Percentiles rank a stretch among this genome's conserved stretches.
These are phyloP conservation scores for Hemitrygon akajei DNA, from an alignment of 2,797 vertebrate species.

Conservation along the genomic window DNA sequence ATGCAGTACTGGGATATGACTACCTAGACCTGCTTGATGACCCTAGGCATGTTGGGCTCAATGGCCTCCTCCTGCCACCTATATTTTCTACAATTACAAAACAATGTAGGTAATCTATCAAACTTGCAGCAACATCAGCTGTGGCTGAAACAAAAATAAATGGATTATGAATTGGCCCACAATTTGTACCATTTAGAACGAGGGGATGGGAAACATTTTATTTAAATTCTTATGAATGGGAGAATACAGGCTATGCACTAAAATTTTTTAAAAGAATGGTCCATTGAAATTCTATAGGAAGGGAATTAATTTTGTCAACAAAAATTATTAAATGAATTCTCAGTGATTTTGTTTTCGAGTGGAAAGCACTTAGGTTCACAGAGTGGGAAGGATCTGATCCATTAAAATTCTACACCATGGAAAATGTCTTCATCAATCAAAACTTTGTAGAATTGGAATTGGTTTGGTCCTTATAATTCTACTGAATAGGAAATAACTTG, in stretches of 20 bases:
- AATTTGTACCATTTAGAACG: background rate
- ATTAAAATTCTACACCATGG: background rate
- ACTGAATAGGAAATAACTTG: no score
- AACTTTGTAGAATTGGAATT: background rate
- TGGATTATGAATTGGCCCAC: background rate
- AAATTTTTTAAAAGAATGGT: background rate
- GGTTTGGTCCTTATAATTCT: background rate
- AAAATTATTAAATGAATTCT: background rate
- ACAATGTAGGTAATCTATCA: background rate
- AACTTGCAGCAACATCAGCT: background rate
- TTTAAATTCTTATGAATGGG: no score
- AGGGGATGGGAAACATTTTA: background rate
- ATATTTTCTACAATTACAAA: background rate
- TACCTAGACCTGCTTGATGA: no score
- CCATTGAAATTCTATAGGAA: background rate
- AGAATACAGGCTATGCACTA: no score
- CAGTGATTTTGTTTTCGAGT: background rate
- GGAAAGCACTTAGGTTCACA: background rate
- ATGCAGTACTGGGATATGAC: no score
- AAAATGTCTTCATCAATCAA: background rate
- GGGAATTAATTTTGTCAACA: background rate
- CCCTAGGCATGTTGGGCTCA: no score
- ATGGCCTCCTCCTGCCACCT: no score
- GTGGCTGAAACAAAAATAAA: background rate
- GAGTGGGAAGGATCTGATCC: no score